These are phyloP conservation scores for Gastrophysa polygoni DNA, from an alignment of 2,888 invertebrate species.

Conservation along the genomic window DNA sequence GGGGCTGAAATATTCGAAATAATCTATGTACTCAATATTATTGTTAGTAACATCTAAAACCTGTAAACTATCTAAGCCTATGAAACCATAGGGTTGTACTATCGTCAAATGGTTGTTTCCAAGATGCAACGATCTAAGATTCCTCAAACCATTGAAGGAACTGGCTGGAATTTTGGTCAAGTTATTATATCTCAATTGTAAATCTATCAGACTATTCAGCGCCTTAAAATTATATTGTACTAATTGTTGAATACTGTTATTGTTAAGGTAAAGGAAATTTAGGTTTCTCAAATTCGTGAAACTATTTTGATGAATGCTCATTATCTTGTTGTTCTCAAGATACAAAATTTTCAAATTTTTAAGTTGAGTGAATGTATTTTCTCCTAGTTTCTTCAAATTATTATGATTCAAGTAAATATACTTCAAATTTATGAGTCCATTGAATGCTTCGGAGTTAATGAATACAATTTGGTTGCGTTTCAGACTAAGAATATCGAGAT, in stretches of 20 bases:
- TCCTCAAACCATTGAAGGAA: conserved; percentile 55
- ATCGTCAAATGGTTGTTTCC: conserved; percentile 55
- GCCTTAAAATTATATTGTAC: conserved; percentile 54
- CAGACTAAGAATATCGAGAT: conserved; percentile 54
- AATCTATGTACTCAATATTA: conserved; percentile 45
- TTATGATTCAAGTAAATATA: conserved; percentile 57
- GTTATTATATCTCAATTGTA: conserved; percentile 54
- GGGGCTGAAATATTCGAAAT: conserved; percentile 47
- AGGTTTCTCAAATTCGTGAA: conserved; percentile 53
- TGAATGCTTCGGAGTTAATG: conserved; percentile 55
- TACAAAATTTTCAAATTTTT: conserved; percentile 54
- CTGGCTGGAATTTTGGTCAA: conserved; percentile 53
- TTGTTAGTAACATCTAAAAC: conserved; percentile 53
- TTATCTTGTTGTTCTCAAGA: conserved; percentile 56
- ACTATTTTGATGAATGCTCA: conserved; percentile 53
- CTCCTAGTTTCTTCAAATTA: conserved; percentile 52
- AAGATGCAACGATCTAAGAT: conserved; percentile 52
- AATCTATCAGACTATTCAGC: conserved; percentile 50
- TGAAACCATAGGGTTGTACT: conserved; percentile 53
- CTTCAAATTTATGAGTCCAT: conserved; percentile 52
- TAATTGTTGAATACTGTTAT: conserved; percentile 54
- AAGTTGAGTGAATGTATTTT: conserved; percentile 52
- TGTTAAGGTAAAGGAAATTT: conserved; percentile 53
- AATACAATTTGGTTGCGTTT: conserved; percentile 53
- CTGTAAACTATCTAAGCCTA: conserved; percentile 52